These are phyloP conservation scores for Dendrolimus kikuchii DNA, from an alignment of 1,140 invertebrate species.

Conservation along the genomic window DNA sequence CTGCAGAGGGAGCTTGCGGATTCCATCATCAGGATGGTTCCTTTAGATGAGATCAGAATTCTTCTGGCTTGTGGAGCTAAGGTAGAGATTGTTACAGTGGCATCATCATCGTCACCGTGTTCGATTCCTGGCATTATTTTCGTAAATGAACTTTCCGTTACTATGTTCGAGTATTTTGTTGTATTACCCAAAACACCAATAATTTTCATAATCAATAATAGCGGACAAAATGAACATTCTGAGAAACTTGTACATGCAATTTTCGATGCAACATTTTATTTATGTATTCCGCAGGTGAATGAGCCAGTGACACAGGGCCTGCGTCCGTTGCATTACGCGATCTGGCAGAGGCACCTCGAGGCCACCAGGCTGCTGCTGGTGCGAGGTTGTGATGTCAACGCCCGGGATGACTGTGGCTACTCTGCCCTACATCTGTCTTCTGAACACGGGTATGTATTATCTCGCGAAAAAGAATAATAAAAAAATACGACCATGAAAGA, in stretches of 20 bases:
- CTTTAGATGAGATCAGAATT: conserved; percentile 89
- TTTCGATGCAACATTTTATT: too few relatives aligned
- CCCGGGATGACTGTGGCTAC: conserved; percentile 91
- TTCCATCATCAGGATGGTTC: conserved; percentile 89
- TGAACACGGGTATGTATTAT: conserved; percentile 80
- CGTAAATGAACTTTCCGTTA: too few relatives aligned
- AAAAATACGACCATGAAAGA: too few relatives aligned
- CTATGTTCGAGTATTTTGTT: too few relatives aligned
- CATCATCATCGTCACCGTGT: neutral
- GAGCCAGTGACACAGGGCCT: conserved; percentile 86
- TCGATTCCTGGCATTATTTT: too few relatives aligned
- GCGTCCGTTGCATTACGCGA: conserved; percentile 92
- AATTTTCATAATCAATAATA: too few relatives aligned
- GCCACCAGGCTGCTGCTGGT: conserved; percentile 85
- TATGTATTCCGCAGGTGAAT: conserved; percentile 71
- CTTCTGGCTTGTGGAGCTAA: conserved; percentile 89
- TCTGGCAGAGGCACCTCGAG: conserved; percentile 88
- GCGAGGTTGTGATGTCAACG: conserved; percentile 86
- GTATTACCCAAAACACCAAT: too few relatives aligned
- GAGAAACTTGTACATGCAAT: too few relatives aligned
- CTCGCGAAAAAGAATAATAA: too few relatives aligned
- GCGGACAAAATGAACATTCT: too few relatives aligned
- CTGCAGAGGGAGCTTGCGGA: conserved; percentile 91
- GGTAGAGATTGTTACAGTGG: conserved; percentile 53
- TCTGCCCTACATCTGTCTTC: conserved; percentile 90